A percentile compares a stretch with the other conserved stretches of the same genome.
These are phyloP conservation scores for Polyommatus icarus DNA, from an alignment of 2,888 invertebrate species.

Conservation along the genomic window DNA sequence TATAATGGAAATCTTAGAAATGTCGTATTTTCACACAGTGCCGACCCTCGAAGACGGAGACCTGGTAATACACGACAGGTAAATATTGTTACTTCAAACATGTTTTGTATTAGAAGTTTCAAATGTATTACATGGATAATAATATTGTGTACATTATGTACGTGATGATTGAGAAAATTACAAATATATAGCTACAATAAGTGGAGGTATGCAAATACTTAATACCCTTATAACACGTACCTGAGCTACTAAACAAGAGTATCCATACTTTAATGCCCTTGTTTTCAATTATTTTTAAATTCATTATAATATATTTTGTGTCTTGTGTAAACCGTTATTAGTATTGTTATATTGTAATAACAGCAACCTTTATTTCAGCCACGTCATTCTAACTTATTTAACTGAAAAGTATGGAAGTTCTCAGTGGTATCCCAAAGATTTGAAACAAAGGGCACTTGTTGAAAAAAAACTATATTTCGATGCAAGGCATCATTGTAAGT, in stretches of 20 bases:
- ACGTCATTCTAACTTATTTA: constrained; percentile 75
- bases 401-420: constrained; percentile 75
- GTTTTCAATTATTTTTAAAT: too few relatives aligned
- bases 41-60: constrained; percentile 79
- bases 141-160: not conserved
- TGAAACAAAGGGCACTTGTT: constrained; percentile 70
- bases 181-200: not conserved
- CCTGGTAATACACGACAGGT: constrained; percentile 64
- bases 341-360: too few relatives aligned
- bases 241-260: too few relatives aligned
- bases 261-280: too few relatives aligned
- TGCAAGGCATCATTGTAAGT: constrained; percentile 65
- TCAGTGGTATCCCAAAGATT: constrained; percentile 78
- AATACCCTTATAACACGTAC: too few relatives aligned
- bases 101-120: not conserved
- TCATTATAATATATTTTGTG: too few relatives aligned
- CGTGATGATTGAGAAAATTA: not conserved
- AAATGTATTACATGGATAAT: not conserved
- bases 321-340: too few relatives aligned
- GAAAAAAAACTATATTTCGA: constrained; percentile 80
- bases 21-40: constrained; percentile 58
- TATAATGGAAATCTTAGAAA: not conserved
- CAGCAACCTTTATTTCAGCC: constrained; percentile 50
- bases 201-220: too few relatives aligned
- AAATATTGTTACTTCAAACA: constrained; percentile 13